Conservation (phyloP, 2,797 vertebrate species). For the Clarias fuscus region DNA sequence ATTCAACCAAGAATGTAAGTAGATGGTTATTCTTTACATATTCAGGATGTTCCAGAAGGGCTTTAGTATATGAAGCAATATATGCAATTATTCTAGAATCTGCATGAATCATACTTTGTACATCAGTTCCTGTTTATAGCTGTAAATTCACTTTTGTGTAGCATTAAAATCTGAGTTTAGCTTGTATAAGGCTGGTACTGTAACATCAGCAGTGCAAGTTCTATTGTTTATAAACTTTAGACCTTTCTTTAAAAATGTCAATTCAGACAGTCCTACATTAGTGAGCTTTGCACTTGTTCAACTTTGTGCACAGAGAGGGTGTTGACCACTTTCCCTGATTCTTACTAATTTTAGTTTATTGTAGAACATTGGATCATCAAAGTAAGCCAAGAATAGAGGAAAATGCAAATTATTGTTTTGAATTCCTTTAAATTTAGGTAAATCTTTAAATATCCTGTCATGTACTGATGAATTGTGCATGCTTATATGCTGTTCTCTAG, state of each 20-base stretch:
- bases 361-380: constrained; percentile 3
- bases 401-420: background rate
- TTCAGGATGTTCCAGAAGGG: background rate
- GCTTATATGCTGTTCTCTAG: constrained; percentile 23
- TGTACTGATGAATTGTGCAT: constrained; percentile 4
- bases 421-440: constrained; percentile 14
- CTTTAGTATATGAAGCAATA: background rate
- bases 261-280: background rate
- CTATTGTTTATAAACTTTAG: background rate
- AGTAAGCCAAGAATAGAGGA: background rate
- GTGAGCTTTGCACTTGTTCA: background rate
- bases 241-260: background rate
- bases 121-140: constrained; percentile 15
- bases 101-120: background rate
- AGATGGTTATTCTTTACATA: constrained; percentile 36
- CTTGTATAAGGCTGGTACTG: background rate
- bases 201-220: background rate
- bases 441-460: constrained; percentile 19
- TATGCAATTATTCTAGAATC: background rate
- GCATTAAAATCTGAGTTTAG: background rate
- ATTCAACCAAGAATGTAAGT: constrained; percentile 55
- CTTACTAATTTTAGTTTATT: background rate
- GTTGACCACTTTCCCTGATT: background rate
- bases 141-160: background rate
- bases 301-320: background rate